phyloP scores from a whole-genome alignment of 1,140 invertebrate species.

The Leptoteleia sp. region DNA sequence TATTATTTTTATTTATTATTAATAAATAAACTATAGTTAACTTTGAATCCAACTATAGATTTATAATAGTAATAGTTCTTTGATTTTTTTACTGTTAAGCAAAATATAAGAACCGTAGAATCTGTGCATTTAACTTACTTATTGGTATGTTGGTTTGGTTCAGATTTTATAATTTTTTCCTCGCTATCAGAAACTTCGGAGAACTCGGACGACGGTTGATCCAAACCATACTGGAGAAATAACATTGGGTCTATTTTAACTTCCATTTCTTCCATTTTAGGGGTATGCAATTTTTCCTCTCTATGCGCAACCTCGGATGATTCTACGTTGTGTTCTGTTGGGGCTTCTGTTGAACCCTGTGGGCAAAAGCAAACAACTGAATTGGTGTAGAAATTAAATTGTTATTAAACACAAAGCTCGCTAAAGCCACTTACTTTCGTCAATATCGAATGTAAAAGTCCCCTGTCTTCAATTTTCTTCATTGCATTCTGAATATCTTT shows the following conservation, averaged over 20 bases:
- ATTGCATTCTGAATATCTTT: slow-evolving; percentile 67
- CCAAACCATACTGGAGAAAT: slow-evolving; percentile 81
- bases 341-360: slow-evolving; percentile 72
- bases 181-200: slow-evolving; percentile 75
- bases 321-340: slow-evolving; percentile 65
- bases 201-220: slow-evolving; percentile 74
- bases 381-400: too few relatives aligned
- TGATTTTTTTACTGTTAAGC: too few relatives aligned
- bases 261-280: slow-evolving; percentile 82
- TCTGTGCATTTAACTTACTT: too few relatives aligned
- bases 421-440: slow-evolving; percentile 82
- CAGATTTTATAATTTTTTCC: slow-evolving; percentile 60
- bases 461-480: slow-evolving; percentile 76
- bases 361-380: too few relatives aligned
- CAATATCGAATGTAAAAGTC: slow-evolving; percentile 82
- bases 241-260: slow-evolving; percentile 84
- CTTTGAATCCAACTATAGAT: too few relatives aligned
- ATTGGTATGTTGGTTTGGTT: slow-evolving; percentile 62
- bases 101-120: too few relatives aligned
- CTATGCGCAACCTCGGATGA: slow-evolving; percentile 59
- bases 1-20: too few relatives aligned
- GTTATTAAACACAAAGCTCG: too few relatives aligned
- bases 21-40: too few relatives aligned
- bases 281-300: slow-evolving; percentile 68
- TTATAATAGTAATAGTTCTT: too few relatives aligned